These are phyloP conservation scores for Pedetes capensis DNA, from an alignment of 2,113 vertebrate species.

Conservation along the genomic window DNA sequence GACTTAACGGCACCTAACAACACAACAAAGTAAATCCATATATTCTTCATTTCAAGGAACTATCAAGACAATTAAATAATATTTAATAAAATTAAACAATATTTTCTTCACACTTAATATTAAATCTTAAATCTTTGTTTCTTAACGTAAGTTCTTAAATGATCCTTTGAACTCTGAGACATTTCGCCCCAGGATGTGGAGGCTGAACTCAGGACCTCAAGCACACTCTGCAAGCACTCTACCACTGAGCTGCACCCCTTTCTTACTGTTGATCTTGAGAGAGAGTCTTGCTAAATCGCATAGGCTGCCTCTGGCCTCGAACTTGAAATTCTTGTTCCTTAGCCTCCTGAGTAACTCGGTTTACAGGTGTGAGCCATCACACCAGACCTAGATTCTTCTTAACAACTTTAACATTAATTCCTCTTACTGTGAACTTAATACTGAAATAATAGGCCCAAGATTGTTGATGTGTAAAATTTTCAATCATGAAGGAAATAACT, in stretches of 20 bases:
- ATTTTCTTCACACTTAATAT: neutral
- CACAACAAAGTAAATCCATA: no score
- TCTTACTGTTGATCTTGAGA: no score
- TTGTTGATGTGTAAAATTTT: neutral
- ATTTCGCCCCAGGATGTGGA: no score
- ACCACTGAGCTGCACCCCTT: no score
- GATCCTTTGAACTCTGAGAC: conserved; percentile 9
- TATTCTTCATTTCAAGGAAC: neutral
- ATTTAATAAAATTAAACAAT: conserved; percentile 25
- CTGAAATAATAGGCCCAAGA: neutral
- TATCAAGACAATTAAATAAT: neutral
- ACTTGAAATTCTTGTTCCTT: no score
- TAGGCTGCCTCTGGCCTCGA: no score
- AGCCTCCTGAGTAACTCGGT: no score
- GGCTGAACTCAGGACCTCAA: no score
- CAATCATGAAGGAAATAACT: neutral
- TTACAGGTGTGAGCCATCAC: no score
- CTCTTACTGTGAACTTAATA: conserved; percentile 9
- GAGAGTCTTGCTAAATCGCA: no score
- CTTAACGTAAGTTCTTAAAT: conserved; percentile 3
- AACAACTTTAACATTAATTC: neutral
- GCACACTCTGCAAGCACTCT: no score
- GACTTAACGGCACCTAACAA: no score
- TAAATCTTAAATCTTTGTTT: conserved; percentile 39
- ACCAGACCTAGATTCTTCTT: neutral